Evolutionary conservation across 53 echinoderm and acorn worm genomes (phyloP), one percentile per base, ranked within the genome.

Genomic region (Arbacia lixula): DNA sequence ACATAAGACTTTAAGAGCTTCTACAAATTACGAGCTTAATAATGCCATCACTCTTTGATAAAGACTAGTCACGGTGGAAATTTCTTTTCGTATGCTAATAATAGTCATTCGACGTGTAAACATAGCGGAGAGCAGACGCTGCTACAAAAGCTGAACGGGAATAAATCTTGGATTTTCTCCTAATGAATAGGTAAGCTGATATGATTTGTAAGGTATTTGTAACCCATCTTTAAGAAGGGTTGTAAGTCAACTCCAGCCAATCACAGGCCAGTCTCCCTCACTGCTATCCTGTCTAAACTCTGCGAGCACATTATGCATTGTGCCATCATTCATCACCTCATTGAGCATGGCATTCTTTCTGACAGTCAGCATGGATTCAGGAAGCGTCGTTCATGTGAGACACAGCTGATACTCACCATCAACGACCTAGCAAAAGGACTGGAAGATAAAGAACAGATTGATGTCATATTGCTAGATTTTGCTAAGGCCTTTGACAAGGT

Each of bases 181-280:
- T n/a, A n/a, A n/a, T n/a, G n/a, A n/a, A n/a, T n/a, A n/a, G n/a
- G n/a, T n/a, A n/a, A n/a, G n/a, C n/a, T n/a, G n/a, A n/a, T n/a
- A n/a, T n/a, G n/a, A n/a, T n/a, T n/a, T n/a, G n/a, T n/a, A n/a
- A n/a, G n/a, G n/a, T n/a, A n/a, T n/a, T n/a, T n/a, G n/a, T n/a
- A n/a, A n/a, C 88, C 84, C 31, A 61, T 88, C 10, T 84, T 73
- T 74, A 88, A 88, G 66, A 88, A 88, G 52, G 88, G 88, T 17
- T 54, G 68, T 54, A 71, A 40, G 29, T 84, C 88, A 30, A 46
- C 46, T 33, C 72, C 84, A 49, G 83, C 74, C 12, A 72, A 72
- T 58, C 85, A 85, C 50, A 10, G 84, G 25, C 88, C 88, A 5
- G 73, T 88, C 29, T 89, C 85, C 19, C 60, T 85, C 16, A 89